Evolutionary conservation across 2,113 vertebrate species (phyloP).

Genomic region (Erpornis zantholeuca): DNA sequence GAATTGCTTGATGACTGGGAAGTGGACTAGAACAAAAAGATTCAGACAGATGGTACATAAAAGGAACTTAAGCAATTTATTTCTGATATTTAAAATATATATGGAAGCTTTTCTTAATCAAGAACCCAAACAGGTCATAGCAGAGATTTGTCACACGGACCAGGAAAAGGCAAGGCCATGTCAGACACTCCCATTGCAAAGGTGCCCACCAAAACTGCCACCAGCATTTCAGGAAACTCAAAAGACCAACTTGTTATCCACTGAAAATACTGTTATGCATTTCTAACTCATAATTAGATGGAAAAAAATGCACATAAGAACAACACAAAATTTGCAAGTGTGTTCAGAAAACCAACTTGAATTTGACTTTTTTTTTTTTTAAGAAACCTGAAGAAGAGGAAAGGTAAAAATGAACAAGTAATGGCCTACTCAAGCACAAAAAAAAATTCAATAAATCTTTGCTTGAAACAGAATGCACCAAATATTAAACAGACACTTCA

Average conservation of each 20-base stretch:
- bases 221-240: not conserved
- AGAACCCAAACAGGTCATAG: not conserved
- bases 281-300: not conserved
- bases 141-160: not conserved
- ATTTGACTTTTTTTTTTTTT: not conserved
- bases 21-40: not conserved
- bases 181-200: not conserved
- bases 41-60: not conserved
- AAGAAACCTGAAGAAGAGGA: not conserved
- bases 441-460: not conserved
- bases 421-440: not conserved
- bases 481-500: not conserved
- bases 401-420: not conserved
- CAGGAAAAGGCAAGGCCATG: not conserved
- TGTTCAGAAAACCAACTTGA: not conserved
- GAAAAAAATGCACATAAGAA: not conserved
- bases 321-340: not conserved
- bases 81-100: not conserved
- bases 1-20: not conserved
- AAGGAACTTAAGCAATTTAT: not conserved
- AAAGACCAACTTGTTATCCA: accelerated
- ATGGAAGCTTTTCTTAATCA: not conserved
- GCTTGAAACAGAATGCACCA: not conserved
- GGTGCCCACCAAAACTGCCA: not conserved
- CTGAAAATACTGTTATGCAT: not conserved